These are phyloP conservation scores for Eupsittula cactorum DNA, from an alignment of 2,113 vertebrate species.

Conservation along the genomic window DNA sequence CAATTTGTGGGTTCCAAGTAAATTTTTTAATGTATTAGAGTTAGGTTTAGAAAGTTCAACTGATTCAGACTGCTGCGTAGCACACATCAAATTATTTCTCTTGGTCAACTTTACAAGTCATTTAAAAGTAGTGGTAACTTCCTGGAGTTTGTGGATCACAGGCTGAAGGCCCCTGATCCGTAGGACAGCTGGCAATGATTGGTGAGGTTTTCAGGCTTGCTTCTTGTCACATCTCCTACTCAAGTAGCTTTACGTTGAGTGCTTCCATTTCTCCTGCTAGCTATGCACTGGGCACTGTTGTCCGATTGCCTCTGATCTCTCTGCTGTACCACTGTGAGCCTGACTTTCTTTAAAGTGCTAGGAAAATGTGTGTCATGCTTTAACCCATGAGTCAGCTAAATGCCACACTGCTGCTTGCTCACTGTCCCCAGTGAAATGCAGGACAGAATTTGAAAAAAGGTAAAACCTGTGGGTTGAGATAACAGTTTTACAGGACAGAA, in stretches of 20 bases:
- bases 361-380: neutral
- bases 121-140: neutral
- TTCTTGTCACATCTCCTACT: neutral
- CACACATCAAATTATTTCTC: neutral
- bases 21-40: neutral
- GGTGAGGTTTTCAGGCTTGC: neutral
- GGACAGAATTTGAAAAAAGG: fast-evolving
- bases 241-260: neutral
- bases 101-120: neutral
- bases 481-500: neutral
- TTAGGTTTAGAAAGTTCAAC: neutral
- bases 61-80: neutral
- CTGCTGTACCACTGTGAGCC: neutral
- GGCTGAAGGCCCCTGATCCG: neutral
- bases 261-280: neutral
- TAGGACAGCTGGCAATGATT: neutral
- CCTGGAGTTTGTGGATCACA: neutral
- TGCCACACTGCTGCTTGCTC: neutral
- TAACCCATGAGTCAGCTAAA: neutral
- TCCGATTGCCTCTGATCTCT: neutral
- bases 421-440: neutral
- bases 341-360: neutral
- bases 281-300: neutral
- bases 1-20: neutral
- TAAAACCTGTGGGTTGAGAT: neutral